Evolutionary conservation across 2,888 invertebrate species (phyloP), one percentile per base, ranked within the genome.

Genomic region (Dryocosmus kuriphilus): DNA sequence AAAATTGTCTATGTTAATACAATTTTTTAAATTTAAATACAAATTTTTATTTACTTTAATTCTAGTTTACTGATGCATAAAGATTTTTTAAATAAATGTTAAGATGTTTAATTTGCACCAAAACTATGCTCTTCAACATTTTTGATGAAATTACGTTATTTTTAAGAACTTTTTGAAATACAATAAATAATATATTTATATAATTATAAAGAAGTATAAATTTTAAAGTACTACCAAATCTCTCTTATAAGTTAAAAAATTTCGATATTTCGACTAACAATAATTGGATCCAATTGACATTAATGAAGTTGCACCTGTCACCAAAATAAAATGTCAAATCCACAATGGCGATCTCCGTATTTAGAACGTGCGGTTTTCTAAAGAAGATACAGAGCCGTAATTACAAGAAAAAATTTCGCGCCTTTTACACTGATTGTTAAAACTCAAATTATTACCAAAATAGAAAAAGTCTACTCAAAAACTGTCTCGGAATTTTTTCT

Each of bases 401-500:
- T 38, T 77, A 74, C 35, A 19, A 35, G 6, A 19, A 32, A 63
- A 57, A 55, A 55, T 55, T 57, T 57, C 24, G 38, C 74, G 19
- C 32, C 4, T 74, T 55, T 16, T 41, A 35, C 38, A 35, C 61
- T 22, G 41, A 27, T 30, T 38, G 24, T 41, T 19, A 24, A 57
- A 32, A 55, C 35, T 55, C 32, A 67, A 46, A 5, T 46, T 4
- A 27, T 60, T 16, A 46, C 22, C 19, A 61, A 38, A 65, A 71
- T 55, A 63, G 61, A 16, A 74, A 76, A 27, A 79, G 60, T 7
- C 27, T 80, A n/a, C 22, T 57, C 2, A 81, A 74, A 71, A 82
- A 30, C 11, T 78, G 77, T 65, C 24, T 85, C 60, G 81, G 84
- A 32, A 61, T 84, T 16, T 55, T 83, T 38, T 78, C 78, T 9